Percentiles rank a stretch among this genome's conserved stretches.
Evolutionary conservation across 2,113 vertebrate species (phyloP).

Genomic region (Sardina pilchardus): DNA sequence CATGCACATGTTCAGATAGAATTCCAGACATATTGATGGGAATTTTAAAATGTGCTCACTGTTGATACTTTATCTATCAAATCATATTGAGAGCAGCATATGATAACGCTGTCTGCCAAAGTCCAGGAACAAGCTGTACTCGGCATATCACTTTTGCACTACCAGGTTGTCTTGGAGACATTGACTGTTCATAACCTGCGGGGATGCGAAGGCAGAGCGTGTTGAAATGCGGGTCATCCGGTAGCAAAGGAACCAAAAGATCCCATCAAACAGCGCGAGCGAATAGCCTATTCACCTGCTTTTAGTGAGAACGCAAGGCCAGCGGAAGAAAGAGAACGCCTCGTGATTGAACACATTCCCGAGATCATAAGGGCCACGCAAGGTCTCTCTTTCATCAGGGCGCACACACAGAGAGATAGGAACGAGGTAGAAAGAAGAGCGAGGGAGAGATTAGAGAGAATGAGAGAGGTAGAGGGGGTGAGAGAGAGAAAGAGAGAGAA

Average conservation of each 20-base stretch:
- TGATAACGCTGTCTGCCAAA: neutral
- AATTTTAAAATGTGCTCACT: neutral
- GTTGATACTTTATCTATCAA: neutral
- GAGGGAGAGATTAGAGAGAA: slow-evolving; percentile 26
- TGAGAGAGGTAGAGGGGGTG: neutral
- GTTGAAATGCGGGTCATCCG: slow-evolving; percentile 27
- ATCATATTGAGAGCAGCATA: neutral
- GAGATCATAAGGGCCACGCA: slow-evolving; percentile 47
- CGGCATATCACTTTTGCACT: neutral
- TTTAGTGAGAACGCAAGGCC: neutral
- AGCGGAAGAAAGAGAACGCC: slow-evolving; percentile 1
- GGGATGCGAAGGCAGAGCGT: neutral
- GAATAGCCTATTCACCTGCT: slow-evolving; percentile 32
- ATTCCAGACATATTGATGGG: neutral
- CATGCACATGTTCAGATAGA: neutral
- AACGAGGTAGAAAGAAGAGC: slow-evolving; percentile 26
- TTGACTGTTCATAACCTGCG: neutral
- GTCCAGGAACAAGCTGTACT: neutral
- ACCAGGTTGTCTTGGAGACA: neutral
- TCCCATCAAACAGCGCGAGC: slow-evolving; percentile 32
- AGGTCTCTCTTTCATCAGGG: slow-evolving; percentile 48
- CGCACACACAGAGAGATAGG: neutral
- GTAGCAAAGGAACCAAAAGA: slow-evolving; percentile 33
- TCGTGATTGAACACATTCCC: slow-evolving; percentile 48
- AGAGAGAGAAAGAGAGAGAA: neutral